phyloP scores from a whole-genome alignment of 2,797 vertebrate species.

The Sebastes reedi region DNA sequence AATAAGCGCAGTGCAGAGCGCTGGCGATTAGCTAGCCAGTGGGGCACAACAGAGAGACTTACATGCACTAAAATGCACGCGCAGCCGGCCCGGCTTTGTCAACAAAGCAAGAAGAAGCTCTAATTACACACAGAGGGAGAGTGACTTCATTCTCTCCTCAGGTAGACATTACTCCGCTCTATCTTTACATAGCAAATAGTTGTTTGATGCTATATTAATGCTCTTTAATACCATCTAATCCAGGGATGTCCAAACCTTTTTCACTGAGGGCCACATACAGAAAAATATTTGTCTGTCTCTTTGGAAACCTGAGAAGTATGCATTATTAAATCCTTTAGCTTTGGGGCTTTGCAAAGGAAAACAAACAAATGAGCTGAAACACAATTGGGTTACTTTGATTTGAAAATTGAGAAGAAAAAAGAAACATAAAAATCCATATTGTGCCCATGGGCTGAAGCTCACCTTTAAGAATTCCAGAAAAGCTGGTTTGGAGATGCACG shows the following conservation, averaged over 20 bases:
- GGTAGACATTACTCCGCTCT: background rate
- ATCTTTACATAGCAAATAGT: background rate
- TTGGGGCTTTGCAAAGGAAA: background rate
- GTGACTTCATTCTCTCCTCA: background rate
- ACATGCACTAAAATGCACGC: background rate
- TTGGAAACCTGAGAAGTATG: background rate
- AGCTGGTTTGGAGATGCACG: slow-evolving; percentile 92
- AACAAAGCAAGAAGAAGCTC: background rate
- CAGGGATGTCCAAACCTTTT: too few relatives aligned
- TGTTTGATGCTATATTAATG: background rate
- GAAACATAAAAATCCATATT: background rate
- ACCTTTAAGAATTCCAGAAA: slow-evolving; percentile 98
- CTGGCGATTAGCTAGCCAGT: background rate
- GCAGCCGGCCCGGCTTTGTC: background rate
- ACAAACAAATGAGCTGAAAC: background rate
- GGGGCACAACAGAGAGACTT: background rate
- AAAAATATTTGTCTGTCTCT: slow-evolving; percentile 4
- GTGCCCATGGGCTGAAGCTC: slow-evolving; percentile 24
- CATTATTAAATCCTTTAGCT: slow-evolving; percentile 18
- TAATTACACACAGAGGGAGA: background rate
- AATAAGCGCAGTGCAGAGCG: too few relatives aligned
- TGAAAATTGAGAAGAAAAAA: background rate
- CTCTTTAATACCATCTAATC: background rate
- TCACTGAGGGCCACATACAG: too few relatives aligned
- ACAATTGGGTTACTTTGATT: background rate